Base-by-base conservation (phyloP, 2,888 invertebrate genomes). In the Sceliomorpha sp. region DNA sequence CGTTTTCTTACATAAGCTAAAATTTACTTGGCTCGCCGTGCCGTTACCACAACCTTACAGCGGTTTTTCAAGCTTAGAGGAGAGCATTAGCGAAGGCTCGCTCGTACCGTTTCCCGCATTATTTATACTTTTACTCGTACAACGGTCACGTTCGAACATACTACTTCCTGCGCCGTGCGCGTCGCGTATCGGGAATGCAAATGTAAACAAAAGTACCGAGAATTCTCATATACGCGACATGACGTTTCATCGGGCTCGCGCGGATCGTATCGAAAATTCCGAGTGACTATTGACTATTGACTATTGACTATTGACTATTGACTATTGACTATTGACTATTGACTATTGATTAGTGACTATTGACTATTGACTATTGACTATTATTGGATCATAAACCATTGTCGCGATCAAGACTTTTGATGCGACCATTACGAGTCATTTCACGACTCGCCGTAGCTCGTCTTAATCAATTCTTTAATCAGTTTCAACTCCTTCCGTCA, bases 91-190 rank as follows among this genome's bases (percentile, higher is more conserved):
- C 53, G 17, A 34, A 53, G 44, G 59, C 32, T 53, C 60, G 36
- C 55, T 50, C 60, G 48, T 48, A 56, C 59, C 48, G 47, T 64
- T 73, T 73, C 66, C 70, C 75, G 76, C 73, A 78, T 81, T 80
- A 77, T 79, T 80, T 80, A 76, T 79, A 75, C 76, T 73, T 74
- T 76, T 71, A 70, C 77, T 73, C 63, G 76, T 72, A 78, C 74
- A 73, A 76, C 80, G 78, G 79, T 84, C 84, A 83, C 84, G 84
- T 83, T 80, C 82, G 79, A 78, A 81, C 79, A 77, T 78, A 81
- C 79, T 74, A 78, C 81, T 82, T 84, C 83, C 83, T 81, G 80
- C 73, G 80, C 72, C 66, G 70, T 74, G 70, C 74, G 72, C 78
- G 73, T 70, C 62, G 70, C 74, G 78, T 78, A 78, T 77, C 75